Conservation (phyloP, 2,888 invertebrate genomes). For the Toxonevra muliebris region DNA sequence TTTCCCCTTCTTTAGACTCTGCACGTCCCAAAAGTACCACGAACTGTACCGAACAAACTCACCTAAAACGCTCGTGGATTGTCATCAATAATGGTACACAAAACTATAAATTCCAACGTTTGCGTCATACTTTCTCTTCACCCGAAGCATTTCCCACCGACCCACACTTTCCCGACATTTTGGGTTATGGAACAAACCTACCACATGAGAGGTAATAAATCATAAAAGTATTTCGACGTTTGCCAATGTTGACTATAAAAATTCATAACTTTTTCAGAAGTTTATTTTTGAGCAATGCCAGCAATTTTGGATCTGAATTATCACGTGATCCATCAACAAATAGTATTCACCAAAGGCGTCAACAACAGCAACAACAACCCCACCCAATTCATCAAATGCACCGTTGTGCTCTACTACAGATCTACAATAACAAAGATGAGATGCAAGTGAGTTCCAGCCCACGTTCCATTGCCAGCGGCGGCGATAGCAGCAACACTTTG, state of each 20-base stretch:
- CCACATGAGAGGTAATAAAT: conserved; percentile 55
- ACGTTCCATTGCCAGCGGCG: conserved; percentile 5
- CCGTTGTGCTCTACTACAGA: conserved; percentile 22
- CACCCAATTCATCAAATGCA: conserved; percentile 28
- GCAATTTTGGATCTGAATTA: conserved; percentile 62
- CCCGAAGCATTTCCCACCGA: conserved; percentile 59
- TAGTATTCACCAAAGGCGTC: conserved; percentile 31
- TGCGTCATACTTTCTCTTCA: conserved; percentile 62
- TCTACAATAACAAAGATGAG: conserved; percentile 21
- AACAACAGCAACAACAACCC: conserved; percentile 17
- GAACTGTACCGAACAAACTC: conserved; percentile 60
- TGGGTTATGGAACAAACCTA: conserved; percentile 62
- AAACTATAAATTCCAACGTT: conserved; percentile 55
- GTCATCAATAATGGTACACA: conserved; percentile 55
- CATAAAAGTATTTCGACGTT: not conserved
- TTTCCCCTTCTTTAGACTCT: conserved; percentile 37
- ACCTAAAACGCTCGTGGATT: conserved; percentile 62
- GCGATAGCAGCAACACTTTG: conserved; percentile 9
- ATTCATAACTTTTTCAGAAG: conserved; percentile 39
- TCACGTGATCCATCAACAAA: conserved; percentile 56
- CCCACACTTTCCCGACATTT: conserved; percentile 51
- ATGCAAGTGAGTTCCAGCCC: not conserved
- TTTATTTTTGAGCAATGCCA: conserved; percentile 54
- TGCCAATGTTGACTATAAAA: no score
- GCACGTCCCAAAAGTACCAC: conserved; percentile 47